Evolutionary conservation across 2,797 vertebrate species (phyloP), one percentile per base, ranked within the genome.

Genomic region (Leucoraja ocellata): DNA sequence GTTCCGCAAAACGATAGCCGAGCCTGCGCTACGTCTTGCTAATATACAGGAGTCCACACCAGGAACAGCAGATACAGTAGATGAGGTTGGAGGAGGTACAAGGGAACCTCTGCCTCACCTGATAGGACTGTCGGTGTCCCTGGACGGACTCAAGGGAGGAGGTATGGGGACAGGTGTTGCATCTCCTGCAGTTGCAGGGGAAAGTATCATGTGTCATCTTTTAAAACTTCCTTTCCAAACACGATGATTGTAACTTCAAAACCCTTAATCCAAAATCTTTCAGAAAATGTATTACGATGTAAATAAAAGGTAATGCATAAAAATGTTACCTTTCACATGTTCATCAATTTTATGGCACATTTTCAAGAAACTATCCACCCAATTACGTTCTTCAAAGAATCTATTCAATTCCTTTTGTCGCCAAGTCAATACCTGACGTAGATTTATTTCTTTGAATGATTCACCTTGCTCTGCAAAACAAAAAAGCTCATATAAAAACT

Each of bases 321-420:
- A 46, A 65, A 32, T 18, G 63, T 1, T 96, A 99, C 99, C 98
- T 95, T 93, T 95, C 18, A 99, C 93, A 32, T 95, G 93, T 18
- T 95, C 95, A 92, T 96, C 94, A 93, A 98, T 97, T 93, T 94
- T 97, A 93, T 93, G 95, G 54, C 96, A 97, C 97, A 98, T 97
- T 93, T 93, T 96, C 94, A 99, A 94, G 13, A 99, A 94, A 73
- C 95, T 95, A 65, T 96, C 96, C 4, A 99, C 94, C 1, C 95
- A 94, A 71, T 95, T 94, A 7, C 94, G 95, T 94, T 98, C 97
- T 0, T 25, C 23, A 94, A 94, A 95, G 8, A 99, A 94, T 54
- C 94, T 94, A 0, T 6, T 0, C 13, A 98, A 90, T 94, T 98
- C 98, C 0, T 94, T 1, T 0, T 23, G 6, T 93, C 98, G 97